A percentile compares a stretch with the other conserved stretches of the same genome.
phyloP scores from a whole-genome alignment of 2,113 vertebrate species.

The Chaetura pelagica region DNA sequence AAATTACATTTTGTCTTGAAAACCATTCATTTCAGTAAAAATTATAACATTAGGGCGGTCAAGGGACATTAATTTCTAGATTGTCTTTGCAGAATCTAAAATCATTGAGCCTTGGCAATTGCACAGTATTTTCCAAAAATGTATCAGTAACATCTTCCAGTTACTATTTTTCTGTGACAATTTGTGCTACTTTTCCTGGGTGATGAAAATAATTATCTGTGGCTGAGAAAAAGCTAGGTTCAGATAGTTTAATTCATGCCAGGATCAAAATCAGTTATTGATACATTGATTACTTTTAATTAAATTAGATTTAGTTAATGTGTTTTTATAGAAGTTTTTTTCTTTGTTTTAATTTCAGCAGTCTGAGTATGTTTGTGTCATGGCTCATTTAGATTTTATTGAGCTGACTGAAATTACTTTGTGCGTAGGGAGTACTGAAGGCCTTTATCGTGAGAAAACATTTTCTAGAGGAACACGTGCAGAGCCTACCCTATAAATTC shows the following conservation, averaged over 20 bases:
- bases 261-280: not conserved
- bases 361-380: not conserved
- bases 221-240: not conserved
- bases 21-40: not conserved
- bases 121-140: not conserved
- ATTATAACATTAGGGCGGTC: too few species aligned
- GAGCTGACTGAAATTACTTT: slow-evolving; percentile 8
- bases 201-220: not conserved
- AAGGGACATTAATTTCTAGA: not conserved
- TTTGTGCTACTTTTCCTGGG: not conserved
- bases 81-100: not conserved
- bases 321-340: not conserved
- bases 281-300: not conserved
- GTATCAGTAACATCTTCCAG: not conserved
- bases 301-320: slow-evolving; percentile 42
- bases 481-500: not conserved
- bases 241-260: not conserved
- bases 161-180: not conserved
- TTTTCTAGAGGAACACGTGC: slow-evolving; percentile 15
- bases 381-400: slow-evolving; percentile 49
- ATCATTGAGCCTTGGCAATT: not conserved
- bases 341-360: not conserved
- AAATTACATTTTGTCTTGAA: not conserved
- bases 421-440: slow-evolving; percentile 20
- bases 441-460: not conserved